Evolutionary conservation across 2,888 invertebrate species (phyloP), one percentile per base, ranked within the genome.

Genomic region (Sialis lutaria): DNA sequence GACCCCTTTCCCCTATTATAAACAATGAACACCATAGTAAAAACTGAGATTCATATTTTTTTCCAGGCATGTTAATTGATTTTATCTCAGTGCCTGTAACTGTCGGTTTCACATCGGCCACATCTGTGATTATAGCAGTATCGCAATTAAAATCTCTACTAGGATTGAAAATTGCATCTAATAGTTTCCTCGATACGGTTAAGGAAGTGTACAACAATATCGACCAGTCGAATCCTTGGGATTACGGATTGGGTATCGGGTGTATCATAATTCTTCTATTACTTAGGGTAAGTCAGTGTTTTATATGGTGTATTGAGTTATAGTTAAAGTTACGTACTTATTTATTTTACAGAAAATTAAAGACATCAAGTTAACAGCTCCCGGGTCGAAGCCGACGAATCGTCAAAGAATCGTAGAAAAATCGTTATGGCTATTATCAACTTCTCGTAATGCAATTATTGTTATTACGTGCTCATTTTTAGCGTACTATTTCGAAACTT

Each of bases 1-100:
- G n/a, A n/a, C n/a, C n/a, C n/a, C n/a, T n/a, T n/a, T n/a, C n/a
- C n/a, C n/a, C n/a, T n/a, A n/a, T n/a, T n/a, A n/a, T n/a, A n/a
- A n/a, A n/a, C n/a, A n/a, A n/a, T n/a, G n/a, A n/a, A 22, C 22
- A 22, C 2, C 31, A 22, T 32, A 45, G 13, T 33, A 12, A 32
- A 44, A 34, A 9, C 42, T 40, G 48, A 40, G 13, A n/a, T 10
- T n/a, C 22, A 34, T 46, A 32, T 46, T 40, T 31, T 33, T 51
- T 61, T 59, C 2, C 67, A 88, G 88, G 88, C 54, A 87, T 89
- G 42, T 67, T 91, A 45, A 82, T 90, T 53, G 89, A 90, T 62
- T 88, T 91, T 58, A 90, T 91, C 59, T 90, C 90, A 1, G 76
- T 88, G 52, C 90, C 91, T 1, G 88, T 89, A 6, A 88, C 87